A percentile compares a stretch with the other conserved stretches of the same genome.
phyloP scores from a whole-genome alignment of 2,888 invertebrate genomes.

The Acanthoscelides obtectus region DNA sequence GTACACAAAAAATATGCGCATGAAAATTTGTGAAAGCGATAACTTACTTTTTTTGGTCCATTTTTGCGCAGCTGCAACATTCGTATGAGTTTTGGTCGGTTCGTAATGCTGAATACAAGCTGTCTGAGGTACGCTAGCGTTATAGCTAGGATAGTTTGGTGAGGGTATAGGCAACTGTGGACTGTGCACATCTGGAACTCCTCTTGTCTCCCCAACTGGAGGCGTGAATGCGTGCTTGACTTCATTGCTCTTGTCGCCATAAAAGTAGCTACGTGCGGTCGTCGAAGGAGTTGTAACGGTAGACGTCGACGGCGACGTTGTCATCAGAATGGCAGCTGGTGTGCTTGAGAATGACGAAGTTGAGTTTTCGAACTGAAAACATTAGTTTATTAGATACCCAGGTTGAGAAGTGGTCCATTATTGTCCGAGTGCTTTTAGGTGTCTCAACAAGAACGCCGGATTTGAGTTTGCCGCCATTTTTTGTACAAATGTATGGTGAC shows the following conservation, averaged over 20 bases:
- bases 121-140: constrained; percentile 35
- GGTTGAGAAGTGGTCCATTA: no score
- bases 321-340: background rate
- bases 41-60: background rate
- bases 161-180: constrained; percentile 43
- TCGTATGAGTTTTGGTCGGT: background rate
- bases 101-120: constrained; percentile 7
- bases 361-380: background rate
- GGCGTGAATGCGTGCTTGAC: constrained; percentile 43
- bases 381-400: no score
- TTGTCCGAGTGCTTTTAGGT: no score
- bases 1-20: no score
- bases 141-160: constrained; percentile 37
- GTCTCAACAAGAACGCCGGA: no score
- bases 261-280: constrained; percentile 17
- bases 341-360: background rate
- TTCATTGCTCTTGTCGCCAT: constrained; percentile 36
- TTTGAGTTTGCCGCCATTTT: no score
- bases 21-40: no score
- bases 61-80: background rate
- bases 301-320: background rate
- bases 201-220: constrained; percentile 12
- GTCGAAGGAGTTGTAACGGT: background rate
- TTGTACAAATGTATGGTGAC: no score
- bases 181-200: constrained; percentile 35